phyloP scores from a whole-genome alignment of 2,113 vertebrate species.

The Engystomops pustulosus region DNA sequence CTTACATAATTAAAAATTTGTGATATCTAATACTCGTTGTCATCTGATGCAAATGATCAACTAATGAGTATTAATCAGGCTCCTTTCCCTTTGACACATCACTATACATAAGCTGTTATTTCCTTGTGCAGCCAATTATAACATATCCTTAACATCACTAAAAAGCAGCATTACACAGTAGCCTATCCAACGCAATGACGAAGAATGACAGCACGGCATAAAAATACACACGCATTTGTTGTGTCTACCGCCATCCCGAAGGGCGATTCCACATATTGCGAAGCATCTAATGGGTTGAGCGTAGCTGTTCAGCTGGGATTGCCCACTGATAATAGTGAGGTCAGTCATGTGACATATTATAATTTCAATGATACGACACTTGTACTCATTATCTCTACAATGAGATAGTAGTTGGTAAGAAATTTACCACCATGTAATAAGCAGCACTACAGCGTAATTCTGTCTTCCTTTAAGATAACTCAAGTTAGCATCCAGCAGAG shows the following conservation, averaged over 20 bases:
- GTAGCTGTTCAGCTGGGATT: neutral
- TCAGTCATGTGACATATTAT: slow-evolving; percentile 18
- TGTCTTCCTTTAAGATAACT: slow-evolving; percentile 22
- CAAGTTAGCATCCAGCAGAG: slow-evolving; percentile 47
- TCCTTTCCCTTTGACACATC: neutral
- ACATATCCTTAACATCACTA: neutral
- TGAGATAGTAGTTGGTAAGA: slow-evolving; percentile 25
- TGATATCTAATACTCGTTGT: neutral
- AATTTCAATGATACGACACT: slow-evolving; percentile 18
- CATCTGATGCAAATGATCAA: neutral
- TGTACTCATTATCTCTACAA: slow-evolving; percentile 41
- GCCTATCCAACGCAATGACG: neutral
- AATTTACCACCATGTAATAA: slow-evolving; percentile 30
- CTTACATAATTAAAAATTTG: neutral
- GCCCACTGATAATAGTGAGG: neutral
- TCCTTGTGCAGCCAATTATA: slow-evolving; percentile 13
- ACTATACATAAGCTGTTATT: slow-evolving; percentile 4
- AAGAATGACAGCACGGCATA: neutral
- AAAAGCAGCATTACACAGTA: neutral
- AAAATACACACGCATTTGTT: neutral
- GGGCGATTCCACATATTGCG: neutral
- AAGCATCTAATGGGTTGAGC: neutral
- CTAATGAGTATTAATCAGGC: slow-evolving; percentile 2
- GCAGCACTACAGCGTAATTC: slow-evolving; percentile 33
- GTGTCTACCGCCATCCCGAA: neutral